Evolutionary conservation across 2,797 vertebrate genomes (phyloP).

Genomic region (Anguilla anguilla): DNA sequence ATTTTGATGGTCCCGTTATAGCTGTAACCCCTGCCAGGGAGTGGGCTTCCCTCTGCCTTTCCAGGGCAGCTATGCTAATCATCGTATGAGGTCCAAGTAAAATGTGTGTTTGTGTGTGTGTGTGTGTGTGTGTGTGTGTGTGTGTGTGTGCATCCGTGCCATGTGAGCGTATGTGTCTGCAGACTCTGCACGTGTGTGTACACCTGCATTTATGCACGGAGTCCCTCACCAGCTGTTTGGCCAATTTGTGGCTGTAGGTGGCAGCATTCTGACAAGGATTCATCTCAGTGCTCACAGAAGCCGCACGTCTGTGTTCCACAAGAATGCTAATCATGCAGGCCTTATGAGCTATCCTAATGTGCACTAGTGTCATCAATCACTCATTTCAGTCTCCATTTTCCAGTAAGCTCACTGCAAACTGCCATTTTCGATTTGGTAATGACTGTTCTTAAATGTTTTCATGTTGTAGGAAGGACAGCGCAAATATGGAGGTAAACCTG

Average conservation of each 20-base stretch:
- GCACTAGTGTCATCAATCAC: not conserved
- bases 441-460: not conserved
- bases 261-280: constrained; percentile 19
- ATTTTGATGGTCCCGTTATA: not conserved
- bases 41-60: not conserved
- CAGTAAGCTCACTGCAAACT: not conserved
- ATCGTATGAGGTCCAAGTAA: not conserved
- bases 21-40: not conserved
- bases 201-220: not conserved
- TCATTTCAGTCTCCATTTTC: not conserved
- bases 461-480: not conserved
- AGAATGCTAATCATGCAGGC: not conserved
- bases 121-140: constrained; percentile 3
- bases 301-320: not conserved
- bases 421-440: not conserved
- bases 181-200: not conserved
- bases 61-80: not conserved
- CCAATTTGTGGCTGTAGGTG: constrained; percentile 2
- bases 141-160: not conserved
- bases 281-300: not conserved
- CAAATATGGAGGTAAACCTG: not conserved
- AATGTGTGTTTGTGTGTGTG: not conserved
- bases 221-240: not conserved
- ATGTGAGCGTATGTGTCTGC: not conserved
- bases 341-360: not conserved